Evolutionary conservation across 2,113 vertebrate species (phyloP), one percentile per base, ranked within the genome.

Genomic region (Myotis brandtii): DNA sequence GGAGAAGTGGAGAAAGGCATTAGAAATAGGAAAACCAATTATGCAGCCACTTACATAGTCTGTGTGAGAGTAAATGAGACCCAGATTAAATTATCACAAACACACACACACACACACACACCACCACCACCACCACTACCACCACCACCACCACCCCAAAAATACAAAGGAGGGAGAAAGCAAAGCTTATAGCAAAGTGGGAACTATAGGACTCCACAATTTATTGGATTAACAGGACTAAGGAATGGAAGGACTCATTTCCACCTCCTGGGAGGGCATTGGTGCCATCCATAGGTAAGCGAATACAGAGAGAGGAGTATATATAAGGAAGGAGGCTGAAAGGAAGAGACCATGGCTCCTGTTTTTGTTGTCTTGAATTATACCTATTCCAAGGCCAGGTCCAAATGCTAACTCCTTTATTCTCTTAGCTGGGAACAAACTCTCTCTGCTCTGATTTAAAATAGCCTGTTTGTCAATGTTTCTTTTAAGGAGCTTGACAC

Each of bases 361-460:
- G 13, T 52, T 62, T 90, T 32, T 52, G 13, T 62, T 54, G 59
- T 52, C 59, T 40, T 80, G 43, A 70, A 25, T 64, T 46, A 23
- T 54, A 62, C 7, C n/a, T 14, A 25, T 56, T 82, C 18, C 21
- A 43, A 90, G n/a, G 23, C 48, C 12, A 62, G 77, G 11, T 67
- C 20, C 40, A 91, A 86, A 52, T 62, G 30, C 37, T 52, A 14
- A 46, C 66, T 37, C 66, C 69, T 86, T 91, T 50, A 3, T 80
- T 91, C 48, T 52, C n/a, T 87, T 27, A 69, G 64, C 34, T 91
- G 77, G 27, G 79, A 69, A 64, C 48, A 95, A 96, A 52, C 56
- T 66, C 40, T 80, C 52, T 73, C 70, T 86, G 62, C 86, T 93
- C 54, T 88, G 64, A 95, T 87, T 46, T 67, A 80, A 84, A 89